Base-by-base conservation (phyloP, 2,113 vertebrate genomes). In the Nicator chloris region DNA sequence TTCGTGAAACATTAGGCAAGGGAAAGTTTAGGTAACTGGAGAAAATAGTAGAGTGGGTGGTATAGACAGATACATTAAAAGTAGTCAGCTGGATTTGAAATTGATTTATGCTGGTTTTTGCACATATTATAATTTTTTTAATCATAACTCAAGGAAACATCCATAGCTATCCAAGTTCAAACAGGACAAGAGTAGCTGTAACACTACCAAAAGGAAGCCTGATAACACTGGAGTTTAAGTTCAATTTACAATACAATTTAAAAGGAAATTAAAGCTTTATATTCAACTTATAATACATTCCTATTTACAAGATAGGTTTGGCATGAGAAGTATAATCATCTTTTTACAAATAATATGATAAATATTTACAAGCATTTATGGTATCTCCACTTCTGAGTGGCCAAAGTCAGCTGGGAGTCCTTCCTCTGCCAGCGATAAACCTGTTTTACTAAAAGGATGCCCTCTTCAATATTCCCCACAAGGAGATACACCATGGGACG, bases 371-470 rank as follows among this genome's bases (percentile, higher is more conserved):
- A 98, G 76, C 98, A 99, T 96, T 98, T 98, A 92, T 99, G 98
- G 44, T 98, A 98, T 82, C 98, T 99, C 98, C 98, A 99, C 85
- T 98, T 99, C 73, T 98, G 98, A 12, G 97, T 98, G 44, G 98
- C 98, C 33, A 97, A 37, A 5, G 98, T 94, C 40, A 99, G 97
- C 93, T 98, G 98, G 26, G 93, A 53, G 56, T 99, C 98, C 63
- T 97, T 99, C 82, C 97, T 99, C 82, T 99, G 98, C 98, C 98
- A 99, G 6, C 96, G 98, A 92, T 99, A 99, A 86, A 99, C 78
- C 23, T 85, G 96, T 13, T 96, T 97, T 26, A 99, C 96, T 49
- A 95, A 94, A 37, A 99, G 77, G 4, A 81, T 97, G 13, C 98
- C 98, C 9, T 98, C 95, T 30, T 97, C 97, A 76, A 98, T 97